Evolutionary conservation across 2,888 invertebrate genomes (phyloP).

Genomic region (Euplagia quadripunctaria): DNA sequence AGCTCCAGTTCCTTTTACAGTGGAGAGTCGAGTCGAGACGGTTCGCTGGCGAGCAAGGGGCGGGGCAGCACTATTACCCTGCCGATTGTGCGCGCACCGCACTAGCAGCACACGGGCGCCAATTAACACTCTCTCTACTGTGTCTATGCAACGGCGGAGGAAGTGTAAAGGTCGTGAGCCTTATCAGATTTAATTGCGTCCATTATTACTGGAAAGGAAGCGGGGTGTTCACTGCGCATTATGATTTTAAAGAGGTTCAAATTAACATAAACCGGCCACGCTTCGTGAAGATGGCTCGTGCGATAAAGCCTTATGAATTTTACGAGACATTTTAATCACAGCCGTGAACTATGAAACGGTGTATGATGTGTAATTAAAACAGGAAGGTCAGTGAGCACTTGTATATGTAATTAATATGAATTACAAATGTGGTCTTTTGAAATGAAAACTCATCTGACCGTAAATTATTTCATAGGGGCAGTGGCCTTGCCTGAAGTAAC

Average conservation of each 20-base stretch:
- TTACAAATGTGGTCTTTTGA: slow-evolving; percentile 81
- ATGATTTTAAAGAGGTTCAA: slow-evolving; percentile 79
- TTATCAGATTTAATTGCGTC: slow-evolving; percentile 83
- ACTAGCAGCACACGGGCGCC: slow-evolving; percentile 50
- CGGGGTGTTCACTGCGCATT: slow-evolving; percentile 75
- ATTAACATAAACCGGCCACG: slow-evolving; percentile 79
- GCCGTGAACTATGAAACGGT: slow-evolving; percentile 85
- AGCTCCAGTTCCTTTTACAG: slow-evolving; percentile 84
- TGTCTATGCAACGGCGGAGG: slow-evolving; percentile 68
- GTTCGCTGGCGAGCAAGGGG: slow-evolving; percentile 73
- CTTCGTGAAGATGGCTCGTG: slow-evolving; percentile 66
- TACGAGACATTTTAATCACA: slow-evolving; percentile 83
- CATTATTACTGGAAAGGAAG: slow-evolving; percentile 80
- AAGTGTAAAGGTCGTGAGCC: slow-evolving; percentile 84
- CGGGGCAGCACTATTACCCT: slow-evolving; percentile 68
- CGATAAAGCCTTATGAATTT: slow-evolving; percentile 78
- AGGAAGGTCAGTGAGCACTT: slow-evolving; percentile 85
- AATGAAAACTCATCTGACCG: slow-evolving; percentile 81
- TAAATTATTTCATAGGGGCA: slow-evolving; percentile 84
- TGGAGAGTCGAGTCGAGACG: slow-evolving; percentile 76
- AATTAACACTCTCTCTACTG: slow-evolving; percentile 75
- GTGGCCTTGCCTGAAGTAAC: slow-evolving; percentile 75
- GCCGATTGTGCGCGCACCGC: slow-evolving; percentile 62
- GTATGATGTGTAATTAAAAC: slow-evolving; percentile 79
- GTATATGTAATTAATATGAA: slow-evolving; percentile 82